phyloP scores from a whole-genome alignment of 2,888 invertebrate genomes.

The Cyclophora albipunctata region DNA sequence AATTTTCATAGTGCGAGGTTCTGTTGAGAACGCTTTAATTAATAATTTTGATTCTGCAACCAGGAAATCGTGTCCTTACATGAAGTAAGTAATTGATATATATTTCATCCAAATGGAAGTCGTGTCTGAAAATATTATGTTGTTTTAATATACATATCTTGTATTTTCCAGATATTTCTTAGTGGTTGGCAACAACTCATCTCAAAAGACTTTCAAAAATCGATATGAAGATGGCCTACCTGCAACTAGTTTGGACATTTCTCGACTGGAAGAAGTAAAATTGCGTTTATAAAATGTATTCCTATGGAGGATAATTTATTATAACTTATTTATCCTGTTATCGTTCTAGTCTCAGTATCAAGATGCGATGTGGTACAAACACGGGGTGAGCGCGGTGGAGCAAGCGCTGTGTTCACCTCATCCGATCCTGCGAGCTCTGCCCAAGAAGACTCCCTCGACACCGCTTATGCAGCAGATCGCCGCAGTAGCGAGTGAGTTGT shows the following conservation, averaged over 20 bases:
- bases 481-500: slow-evolving; percentile 3
- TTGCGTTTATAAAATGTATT: not conserved
- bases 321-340: no score
- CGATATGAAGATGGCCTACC: slow-evolving; percentile 7
- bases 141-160: no score
- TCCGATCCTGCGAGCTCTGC: no score
- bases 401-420: no score
- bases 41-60: slow-evolving; percentile 1
- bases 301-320: no score
- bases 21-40: slow-evolving; percentile 1
- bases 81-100: slow-evolving; percentile 6
- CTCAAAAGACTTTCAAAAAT: slow-evolving; percentile 1
- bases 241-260: slow-evolving; percentile 7
- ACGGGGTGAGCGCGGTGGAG: no score
- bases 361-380: no score
- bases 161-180: not conserved
- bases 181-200: not conserved
- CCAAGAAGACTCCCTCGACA: no score
- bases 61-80: slow-evolving; percentile 5
- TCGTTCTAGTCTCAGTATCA: no score
- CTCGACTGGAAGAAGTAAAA: slow-evolving; percentile 6
- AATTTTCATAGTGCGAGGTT: slow-evolving; percentile 4
- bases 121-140: no score
- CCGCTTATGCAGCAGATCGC: slow-evolving; percentile 5
- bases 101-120: no score